These are phyloP conservation scores for Catostomus latipinnis DNA, from an alignment of 2,797 vertebrate species.

Conservation along the genomic window DNA sequence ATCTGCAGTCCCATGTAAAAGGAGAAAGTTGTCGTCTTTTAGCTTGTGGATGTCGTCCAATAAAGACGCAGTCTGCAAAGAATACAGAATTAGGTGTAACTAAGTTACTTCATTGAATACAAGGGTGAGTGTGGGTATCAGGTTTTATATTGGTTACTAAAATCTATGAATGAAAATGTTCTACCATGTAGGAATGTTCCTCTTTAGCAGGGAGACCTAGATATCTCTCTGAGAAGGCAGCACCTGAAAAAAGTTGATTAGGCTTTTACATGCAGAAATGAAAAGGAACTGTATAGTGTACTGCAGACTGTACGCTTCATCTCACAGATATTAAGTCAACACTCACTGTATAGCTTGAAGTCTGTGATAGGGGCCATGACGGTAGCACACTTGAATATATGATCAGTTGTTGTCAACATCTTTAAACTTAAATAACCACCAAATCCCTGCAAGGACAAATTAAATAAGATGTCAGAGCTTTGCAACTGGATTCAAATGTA, in stretches of 20 bases:
- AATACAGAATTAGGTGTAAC: neutral
- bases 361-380: constrained; percentile 82
- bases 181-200: constrained; percentile 81
- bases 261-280: neutral
- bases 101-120: neutral
- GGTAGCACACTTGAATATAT: constrained; percentile 79
- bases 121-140: neutral
- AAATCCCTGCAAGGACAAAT: constrained; percentile 74
- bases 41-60: constrained; percentile 82
- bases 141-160: neutral
- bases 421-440: constrained; percentile 84
- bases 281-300: neutral
- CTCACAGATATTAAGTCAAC: neutral
- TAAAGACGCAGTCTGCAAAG: constrained; percentile 78
- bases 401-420: constrained; percentile 79
- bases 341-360: constrained; percentile 85
- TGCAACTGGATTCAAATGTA: constrained; percentile 9
- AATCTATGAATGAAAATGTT: constrained; percentile 9
- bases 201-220: constrained; percentile 84
- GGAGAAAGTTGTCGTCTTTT: constrained; percentile 80
- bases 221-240: constrained; percentile 83
- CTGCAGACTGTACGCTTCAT: neutral
- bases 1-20: constrained; percentile 85
- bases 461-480: constrained; percentile 77
- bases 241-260: constrained; percentile 69